A percentile compares a stretch with the other conserved stretches of the same genome.
Conservation (phyloP, 2,888 invertebrate species). For the Tiliacea citrago region DNA sequence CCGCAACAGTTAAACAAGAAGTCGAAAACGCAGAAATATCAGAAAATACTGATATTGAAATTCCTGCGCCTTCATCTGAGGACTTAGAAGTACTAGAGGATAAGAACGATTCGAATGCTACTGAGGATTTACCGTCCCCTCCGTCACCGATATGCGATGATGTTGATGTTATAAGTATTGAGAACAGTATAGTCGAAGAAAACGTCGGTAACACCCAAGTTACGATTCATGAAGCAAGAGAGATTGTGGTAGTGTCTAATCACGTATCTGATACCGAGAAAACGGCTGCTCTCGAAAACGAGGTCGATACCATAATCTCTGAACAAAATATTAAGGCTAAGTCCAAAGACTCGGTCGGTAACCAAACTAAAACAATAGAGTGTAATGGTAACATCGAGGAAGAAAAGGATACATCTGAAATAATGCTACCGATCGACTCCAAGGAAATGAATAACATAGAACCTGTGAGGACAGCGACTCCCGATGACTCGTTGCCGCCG, state of each 20-base stretch:
- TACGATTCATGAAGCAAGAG: conserved; percentile 53
- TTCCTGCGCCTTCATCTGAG: conserved; percentile 50
- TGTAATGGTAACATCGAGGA: conserved; percentile 76
- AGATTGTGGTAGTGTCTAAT: conserved; percentile 59
- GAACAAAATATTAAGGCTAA: conserved; percentile 74
- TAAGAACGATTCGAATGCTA: conserved; percentile 60
- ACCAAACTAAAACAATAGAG: conserved; percentile 66
- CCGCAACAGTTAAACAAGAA: conserved; percentile 22
- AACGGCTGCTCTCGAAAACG: conserved; percentile 58
- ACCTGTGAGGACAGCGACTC: conserved; percentile 37
- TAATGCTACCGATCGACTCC: conserved; percentile 26
- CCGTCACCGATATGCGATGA: conserved; percentile 73
- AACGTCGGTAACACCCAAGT: conserved; percentile 61
- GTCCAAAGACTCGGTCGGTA: conserved; percentile 69
- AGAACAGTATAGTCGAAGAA: conserved; percentile 55
- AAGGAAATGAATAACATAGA: conserved; percentile 49
- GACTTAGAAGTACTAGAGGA: conserved; percentile 45
- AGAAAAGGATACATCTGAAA: conserved; percentile 45
- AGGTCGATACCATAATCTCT: conserved; percentile 63
- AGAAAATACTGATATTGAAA: conserved; percentile 40
- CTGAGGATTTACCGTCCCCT: conserved; percentile 75
- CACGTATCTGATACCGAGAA: conserved; percentile 62
- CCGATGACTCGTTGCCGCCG: conserved; percentile 54
- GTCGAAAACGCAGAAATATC: conserved; percentile 30
- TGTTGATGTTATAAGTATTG: conserved; percentile 47